Evolutionary conservation across 1,140 invertebrate genomes (phyloP).

Genomic region (Orchestia grillus): DNA sequence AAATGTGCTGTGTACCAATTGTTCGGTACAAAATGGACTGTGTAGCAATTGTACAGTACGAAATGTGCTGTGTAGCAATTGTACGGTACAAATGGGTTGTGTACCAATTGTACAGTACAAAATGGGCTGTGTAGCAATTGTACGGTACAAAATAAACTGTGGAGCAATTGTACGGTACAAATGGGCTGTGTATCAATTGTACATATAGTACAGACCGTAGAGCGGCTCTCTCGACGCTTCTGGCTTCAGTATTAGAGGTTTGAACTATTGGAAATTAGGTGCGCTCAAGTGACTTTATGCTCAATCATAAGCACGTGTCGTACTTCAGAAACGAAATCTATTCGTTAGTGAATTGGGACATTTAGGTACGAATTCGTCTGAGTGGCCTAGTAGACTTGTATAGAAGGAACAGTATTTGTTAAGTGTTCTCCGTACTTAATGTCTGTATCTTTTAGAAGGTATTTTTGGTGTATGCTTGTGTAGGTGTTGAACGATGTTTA

Average conservation of each 20-base stretch:
- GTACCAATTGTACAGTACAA: too few relatives aligned
- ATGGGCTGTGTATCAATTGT: too few relatives aligned
- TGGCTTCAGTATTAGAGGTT: neutral
- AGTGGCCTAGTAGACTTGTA: neutral
- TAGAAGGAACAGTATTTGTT: neutral
- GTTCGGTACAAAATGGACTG: too few relatives aligned
- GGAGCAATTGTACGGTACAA: too few relatives aligned
- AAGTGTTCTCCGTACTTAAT: neutral
- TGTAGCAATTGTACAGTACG: too few relatives aligned
- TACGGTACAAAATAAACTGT: too few relatives aligned
- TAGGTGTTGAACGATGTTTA: neutral
- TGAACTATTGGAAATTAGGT: neutral
- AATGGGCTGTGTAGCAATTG: too few relatives aligned
- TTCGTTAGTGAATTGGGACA: neutral
- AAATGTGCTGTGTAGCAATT: too few relatives aligned
- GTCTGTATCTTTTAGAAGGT: neutral
- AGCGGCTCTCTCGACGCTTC: neutral
- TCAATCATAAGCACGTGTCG: neutral
- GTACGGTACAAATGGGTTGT: too few relatives aligned
- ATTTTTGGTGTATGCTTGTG: neutral
- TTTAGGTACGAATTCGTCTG: neutral
- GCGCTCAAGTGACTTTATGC: neutral
- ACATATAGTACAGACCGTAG: too few relatives aligned
- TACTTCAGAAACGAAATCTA: neutral
- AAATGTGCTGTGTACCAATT: too few relatives aligned